phyloP scores from a whole-genome alignment of 2,113 vertebrate species.

The Litocranius walleri region DNA sequence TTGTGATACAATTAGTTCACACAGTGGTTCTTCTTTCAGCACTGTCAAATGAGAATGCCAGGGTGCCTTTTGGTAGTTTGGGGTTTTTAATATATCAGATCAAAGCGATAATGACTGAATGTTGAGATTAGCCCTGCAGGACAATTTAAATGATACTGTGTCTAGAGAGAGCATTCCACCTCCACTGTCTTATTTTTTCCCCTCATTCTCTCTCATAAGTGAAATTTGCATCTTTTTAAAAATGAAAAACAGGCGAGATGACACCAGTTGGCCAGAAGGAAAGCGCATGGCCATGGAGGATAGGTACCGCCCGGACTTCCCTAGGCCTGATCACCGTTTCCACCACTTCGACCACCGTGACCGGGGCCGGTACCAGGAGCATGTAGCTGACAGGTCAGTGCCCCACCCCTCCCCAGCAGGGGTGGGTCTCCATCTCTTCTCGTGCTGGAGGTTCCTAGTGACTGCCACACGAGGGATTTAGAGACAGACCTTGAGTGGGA shows the following conservation, averaged over 20 bases:
- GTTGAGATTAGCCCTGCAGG: not conserved
- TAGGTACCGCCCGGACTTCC: slow-evolving; percentile 87
- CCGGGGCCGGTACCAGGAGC: slow-evolving; percentile 89
- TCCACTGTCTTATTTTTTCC: not conserved
- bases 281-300: slow-evolving; percentile 91
- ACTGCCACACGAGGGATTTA: not conserved
- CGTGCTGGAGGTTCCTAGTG: not conserved
- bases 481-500: not conserved
- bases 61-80: not conserved
- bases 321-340: slow-evolving; percentile 90
- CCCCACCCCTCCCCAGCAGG: not conserved
- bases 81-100: not conserved
- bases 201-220: not conserved
- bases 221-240: not conserved
- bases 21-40: not conserved
- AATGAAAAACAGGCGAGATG: slow-evolving; percentile 83
- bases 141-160: not conserved
- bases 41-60: accelerated
- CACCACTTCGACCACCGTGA: slow-evolving; percentile 94
- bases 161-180: not conserved
- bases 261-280: slow-evolving; percentile 85
- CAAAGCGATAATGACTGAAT: not conserved
- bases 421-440: not conserved
- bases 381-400: slow-evolving; percentile 84
- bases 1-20: not conserved